These are phyloP conservation scores for Mugil cephalus DNA, from an alignment of 2,113 vertebrate species.

Conservation along the genomic window DNA sequence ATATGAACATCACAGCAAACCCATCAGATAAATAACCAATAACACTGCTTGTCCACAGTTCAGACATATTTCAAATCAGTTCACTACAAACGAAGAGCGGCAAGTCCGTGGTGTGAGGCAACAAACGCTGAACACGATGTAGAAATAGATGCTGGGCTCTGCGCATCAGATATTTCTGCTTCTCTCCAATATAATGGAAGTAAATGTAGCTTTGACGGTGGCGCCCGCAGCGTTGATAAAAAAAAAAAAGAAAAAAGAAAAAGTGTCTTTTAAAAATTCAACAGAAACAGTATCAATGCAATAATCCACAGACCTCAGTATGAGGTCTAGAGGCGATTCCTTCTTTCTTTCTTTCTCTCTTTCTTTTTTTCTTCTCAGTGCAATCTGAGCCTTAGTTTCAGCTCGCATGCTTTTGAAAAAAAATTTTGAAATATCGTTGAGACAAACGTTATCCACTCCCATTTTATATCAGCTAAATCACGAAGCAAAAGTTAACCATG, in stretches of 20 bases:
- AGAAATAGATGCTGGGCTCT: background rate
- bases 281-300: conserved; percentile 7
- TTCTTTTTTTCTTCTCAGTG: no score
- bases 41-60: no score
- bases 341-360: no score
- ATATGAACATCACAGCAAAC: no score
- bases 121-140: no score
- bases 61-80: no score
- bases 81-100: no score
- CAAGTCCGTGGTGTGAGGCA: no score
- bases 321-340: background rate
- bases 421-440: background rate
- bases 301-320: conserved; percentile 16
- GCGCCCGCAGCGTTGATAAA: background rate
- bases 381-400: background rate
- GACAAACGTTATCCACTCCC: no score
- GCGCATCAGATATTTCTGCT: background rate
- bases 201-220: background rate
- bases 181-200: background rate
- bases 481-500: background rate
- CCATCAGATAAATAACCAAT: no score
- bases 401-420: background rate
- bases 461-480: background rate
- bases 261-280: conserved; percentile 12
- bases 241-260: background rate